Conservation (phyloP, 2,888 invertebrate genomes). For the Pyrgus malvae region DNA sequence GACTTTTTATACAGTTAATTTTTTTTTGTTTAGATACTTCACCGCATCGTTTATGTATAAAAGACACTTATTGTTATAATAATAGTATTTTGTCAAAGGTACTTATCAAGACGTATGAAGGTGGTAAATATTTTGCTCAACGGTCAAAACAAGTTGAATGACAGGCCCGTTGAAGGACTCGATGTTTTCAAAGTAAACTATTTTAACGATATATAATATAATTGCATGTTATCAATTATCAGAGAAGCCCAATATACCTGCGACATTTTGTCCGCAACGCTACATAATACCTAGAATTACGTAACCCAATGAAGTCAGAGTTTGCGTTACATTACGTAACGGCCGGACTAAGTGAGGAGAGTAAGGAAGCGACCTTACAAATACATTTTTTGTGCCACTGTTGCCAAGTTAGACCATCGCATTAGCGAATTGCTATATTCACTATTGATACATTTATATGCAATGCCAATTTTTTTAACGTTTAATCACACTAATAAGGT, state of each 20-base stretch:
- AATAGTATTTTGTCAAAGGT: neutral
- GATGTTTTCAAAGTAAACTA: constrained; percentile 1
- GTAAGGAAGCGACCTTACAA: constrained; percentile 25
- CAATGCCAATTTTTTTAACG: neutral
- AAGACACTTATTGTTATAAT: too few species aligned
- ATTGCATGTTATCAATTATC: constrained; percentile 19
- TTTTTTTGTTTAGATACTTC: too few species aligned
- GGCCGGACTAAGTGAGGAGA: constrained; percentile 48
- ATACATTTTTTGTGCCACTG: constrained; percentile 15
- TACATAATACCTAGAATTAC: constrained; percentile 56
- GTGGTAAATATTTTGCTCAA: neutral
- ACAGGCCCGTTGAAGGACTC: neutral
- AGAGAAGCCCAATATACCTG: constrained; percentile 49
- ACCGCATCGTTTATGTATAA: too few species aligned
- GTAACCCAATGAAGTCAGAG: constrained; percentile 60
- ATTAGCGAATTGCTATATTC: neutral
- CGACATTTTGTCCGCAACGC: constrained; percentile 57
- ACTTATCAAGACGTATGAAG: neutral
- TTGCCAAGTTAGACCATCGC: constrained; percentile 9
- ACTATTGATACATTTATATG: neutral
- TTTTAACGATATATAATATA: neutral
- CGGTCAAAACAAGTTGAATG: neutral
- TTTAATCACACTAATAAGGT: too few species aligned
- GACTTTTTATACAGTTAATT: too few species aligned
- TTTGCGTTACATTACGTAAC: constrained; percentile 59